Evolutionary conservation across 2,797 vertebrate genomes (phyloP), one percentile per base, ranked within the genome.

Genomic region (Onychomys leucogaster): DNA sequence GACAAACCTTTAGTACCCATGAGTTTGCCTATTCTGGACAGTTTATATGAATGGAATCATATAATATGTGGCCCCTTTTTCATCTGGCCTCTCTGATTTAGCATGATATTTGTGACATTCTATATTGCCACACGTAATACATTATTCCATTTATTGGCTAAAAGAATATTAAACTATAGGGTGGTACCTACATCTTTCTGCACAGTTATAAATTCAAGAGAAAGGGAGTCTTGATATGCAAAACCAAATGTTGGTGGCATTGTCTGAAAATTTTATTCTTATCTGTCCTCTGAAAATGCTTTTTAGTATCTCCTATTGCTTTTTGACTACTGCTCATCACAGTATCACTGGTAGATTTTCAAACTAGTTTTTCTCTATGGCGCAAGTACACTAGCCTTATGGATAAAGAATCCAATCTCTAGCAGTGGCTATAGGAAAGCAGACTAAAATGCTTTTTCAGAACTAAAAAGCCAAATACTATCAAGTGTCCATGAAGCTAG

Each of bases 311-410:
- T 93, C 94, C 59, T 93, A 73, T 13, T 92, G 10, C 12, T 41
- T 95, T 95, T 95, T 8, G 2, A 86, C 94, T 90, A 90, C 25
- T 95, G 10, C 49, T 97, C 13, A 83, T 94, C 29, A 96, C 19
- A 80, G 49, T 91, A 9, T 89, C 37, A 43, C 29, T 80, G 17
- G 37, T 32, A 83, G 14, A 71, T 82, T 82, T 94, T 93, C 55
- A 52, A 89, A 96, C 17, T 92, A 81, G 65, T 93, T 49, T 92
- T 84, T 78, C 85, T 90, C 34, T 94, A 21, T 85, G 84, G 49
- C 52, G 73, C 37, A 67, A 32, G n/a, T 73, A 93, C 91, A 57
- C 10, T 55, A 91, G 21, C 34, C 10, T 61, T 96, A 52, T 92
- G 59, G 96, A 63, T 80, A 96, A 81, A 94, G 52, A 83, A 86